Conservation (phyloP, 2,888 invertebrate species). For the Phengaris arion region DNA sequence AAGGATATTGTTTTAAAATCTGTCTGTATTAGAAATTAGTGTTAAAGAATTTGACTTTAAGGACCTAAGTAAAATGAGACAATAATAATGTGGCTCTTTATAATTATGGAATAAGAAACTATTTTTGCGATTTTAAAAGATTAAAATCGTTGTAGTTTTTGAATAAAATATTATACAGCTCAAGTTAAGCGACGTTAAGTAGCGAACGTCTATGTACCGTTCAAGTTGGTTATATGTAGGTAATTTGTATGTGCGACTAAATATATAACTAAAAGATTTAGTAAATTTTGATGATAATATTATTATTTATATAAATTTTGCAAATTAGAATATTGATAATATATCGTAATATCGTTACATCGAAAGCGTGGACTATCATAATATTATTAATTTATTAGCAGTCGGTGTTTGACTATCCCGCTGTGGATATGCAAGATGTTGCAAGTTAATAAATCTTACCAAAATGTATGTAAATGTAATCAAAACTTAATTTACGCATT, state of each 20-base stretch:
- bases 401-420: no score
- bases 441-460: no score
- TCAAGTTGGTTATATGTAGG: background rate
- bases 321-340: no score
- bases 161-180: conserved; percentile 22
- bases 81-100: conserved; percentile 42
- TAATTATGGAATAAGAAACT: conserved; percentile 20
- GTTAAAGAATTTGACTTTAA: background rate
- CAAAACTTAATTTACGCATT: no score
- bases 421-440: no score
- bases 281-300: no score
- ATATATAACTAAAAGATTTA: no score
- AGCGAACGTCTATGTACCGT: background rate
- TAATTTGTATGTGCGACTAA: background rate
- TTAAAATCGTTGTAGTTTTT: conserved; percentile 16
- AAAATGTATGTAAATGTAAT: no score
- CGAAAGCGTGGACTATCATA: no score
- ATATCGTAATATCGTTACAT: no score
- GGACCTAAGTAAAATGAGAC: conserved; percentile 39
- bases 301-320: no score
- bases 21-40: background rate
- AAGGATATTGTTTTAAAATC: background rate
- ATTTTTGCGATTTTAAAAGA: conserved; percentile 24
- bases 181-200: background rate
- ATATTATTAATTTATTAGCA: no score